Base-by-base conservation (phyloP, 92 coral and sea anemone genomes). In the Porites cylindrica region DNA sequence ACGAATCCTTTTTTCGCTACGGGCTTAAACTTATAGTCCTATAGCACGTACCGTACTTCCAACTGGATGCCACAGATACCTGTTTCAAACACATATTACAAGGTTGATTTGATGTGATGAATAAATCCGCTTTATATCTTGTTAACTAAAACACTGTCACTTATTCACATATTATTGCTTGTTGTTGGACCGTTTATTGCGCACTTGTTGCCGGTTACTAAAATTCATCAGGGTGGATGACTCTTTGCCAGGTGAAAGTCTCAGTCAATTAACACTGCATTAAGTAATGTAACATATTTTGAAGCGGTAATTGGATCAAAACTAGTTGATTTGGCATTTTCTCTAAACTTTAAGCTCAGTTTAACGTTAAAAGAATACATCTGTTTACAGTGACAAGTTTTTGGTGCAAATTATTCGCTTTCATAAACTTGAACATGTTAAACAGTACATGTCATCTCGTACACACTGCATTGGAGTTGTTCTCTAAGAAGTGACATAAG, bases 251-350 rank as follows among this genome's bases (percentile, higher is more conserved):
- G 83, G 83, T 90, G 89, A 86, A 90, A 56, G 59, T 72, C 7
- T 65, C 10, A 82, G 70, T 82, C 72, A 56, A 82, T 82, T 71
- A 70, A 82, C 67, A 38, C 74, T 74, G 74, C 54, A 51, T 63
- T 75, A 38, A 69, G 21, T n/a, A 61, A 68, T 54, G n/a, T 14
- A 53, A 23, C 3, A 21, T 18, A 24, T n/a, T 84, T 66, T 7
- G 26, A 72, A 93, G 94, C 72, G 80, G 83, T 89, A 89, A 94
- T 94, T 89, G 90, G 68, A 82, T 85, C 83, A 51, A 66, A 51
- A 23, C 63, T 72, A 83, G 91, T 85, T 90, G 56, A 63, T 86
- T 90, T 91, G 70, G 70, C 80, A 93, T 88, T 90, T 90, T 81
- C 64, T 75, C 85, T 23, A 11, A 14, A 51, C 87, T 74, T 83